Base-by-base conservation (phyloP, 2,888 invertebrate species). In the Muschampia plurimacula region DNA sequence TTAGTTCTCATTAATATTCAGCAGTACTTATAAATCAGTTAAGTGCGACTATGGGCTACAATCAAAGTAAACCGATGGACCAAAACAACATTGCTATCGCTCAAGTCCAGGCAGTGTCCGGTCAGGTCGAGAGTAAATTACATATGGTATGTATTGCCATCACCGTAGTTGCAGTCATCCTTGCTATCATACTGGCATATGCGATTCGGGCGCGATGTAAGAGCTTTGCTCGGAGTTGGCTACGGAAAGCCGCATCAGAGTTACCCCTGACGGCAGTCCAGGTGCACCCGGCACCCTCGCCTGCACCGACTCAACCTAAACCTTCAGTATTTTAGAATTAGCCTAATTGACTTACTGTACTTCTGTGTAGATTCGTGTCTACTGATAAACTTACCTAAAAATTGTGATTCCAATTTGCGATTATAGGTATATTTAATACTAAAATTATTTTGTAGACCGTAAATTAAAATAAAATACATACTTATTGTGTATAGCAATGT, bases 51-150 rank as follows among this genome's bases (percentile, higher is more conserved):
- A 55, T 55, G 22, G 57, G 57, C 12, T 28, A 5, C 2, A 28
- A 28, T 12, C 57, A 57, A 57, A 57, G 28, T 57, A 57, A 57
- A 12, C 28, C 28, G 1, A 2, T 28, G 12, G 57, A 57, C 10
- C 57, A 57, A 28, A 57, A 57, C 57, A 28, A 22, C 28, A 57
- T 57, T 57, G 57, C 57, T 10, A 28, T 57, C n/a, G 57, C 57
- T 22, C 28, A 57, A 57, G 28, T 57, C 10, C 57, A 57, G 28
- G 12, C 22, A 28, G 28, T 57, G 12, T 57, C 57, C 28, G 28
- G 28, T 28, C 28, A 28, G 5, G 57, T 57, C 12, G 57, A 57
- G 12, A 57, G 8, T 12, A 57, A 57, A 12, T 12, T 57, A 5
- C 22, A 57, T 6, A 28, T 57, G 28, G 57, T 57, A 28, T 22